Evolutionary conservation across 2,888 invertebrate genomes (phyloP), one percentile per base, ranked within the genome.

Genomic region (Kryphioiulus occultus): DNA sequence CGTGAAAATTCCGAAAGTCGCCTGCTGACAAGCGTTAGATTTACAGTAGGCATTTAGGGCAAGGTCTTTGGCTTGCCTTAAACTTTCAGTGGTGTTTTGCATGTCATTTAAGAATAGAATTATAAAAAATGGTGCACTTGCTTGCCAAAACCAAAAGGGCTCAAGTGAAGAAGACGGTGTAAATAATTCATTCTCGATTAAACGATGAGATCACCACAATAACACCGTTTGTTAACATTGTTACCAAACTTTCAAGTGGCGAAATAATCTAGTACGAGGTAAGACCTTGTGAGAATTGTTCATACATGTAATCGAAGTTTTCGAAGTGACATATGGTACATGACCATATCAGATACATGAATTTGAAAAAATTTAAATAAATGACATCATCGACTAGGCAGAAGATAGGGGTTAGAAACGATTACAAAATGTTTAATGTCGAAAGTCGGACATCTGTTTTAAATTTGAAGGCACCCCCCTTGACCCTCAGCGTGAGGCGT

Each of bases 61-160:
- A 78, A 78, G 78, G 78, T 78, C 30, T 26, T 78, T 78, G 78
- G 4, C 78, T 78, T 78, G 30, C 78, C 78, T 78, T 78, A 78
- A 78, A 78, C 78, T 78, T 78, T 26, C 4, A 17, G 15, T 30
- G 30, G 4, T 30, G 17, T 30, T 30, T 30, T 78, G 30, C 78
- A 78, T 30, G 78, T 68, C 9, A 22, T 68, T 68, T 68, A 22
- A 68, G 59, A 68, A 22, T 30, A 30, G 30, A 78, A 30, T 78
- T 15, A 78, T 12, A 78, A 0, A 9, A 9, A 15, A 78, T 26
- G 10, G 15, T 78, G 12, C 78, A 53, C 30, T 78, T 78, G 78
- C 30, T 78, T 78, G 78, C 30, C 78, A 78, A 78, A 15, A 78
- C 30, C 30, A 30, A 78, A 78, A 78, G 5, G 30, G 30, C 3